Evolutionary conservation across 2,113 vertebrate genomes (phyloP), one percentile per base, ranked within the genome.

Genomic region (Tachuris rubrigastra): DNA sequence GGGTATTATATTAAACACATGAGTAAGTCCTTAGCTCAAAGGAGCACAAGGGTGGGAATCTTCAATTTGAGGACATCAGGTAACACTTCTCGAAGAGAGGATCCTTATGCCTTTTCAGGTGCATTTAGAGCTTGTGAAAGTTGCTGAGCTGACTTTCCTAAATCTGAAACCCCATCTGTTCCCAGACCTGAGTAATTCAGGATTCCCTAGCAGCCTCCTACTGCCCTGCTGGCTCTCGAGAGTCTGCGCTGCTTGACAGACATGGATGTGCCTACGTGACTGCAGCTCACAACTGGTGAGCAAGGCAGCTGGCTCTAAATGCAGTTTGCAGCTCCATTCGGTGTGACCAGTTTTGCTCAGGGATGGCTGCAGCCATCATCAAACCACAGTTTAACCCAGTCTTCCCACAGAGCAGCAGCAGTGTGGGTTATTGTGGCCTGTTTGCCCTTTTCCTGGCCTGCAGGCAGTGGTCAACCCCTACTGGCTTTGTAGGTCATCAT

Each of bases 1-100:
- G 1, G 0, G 31, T 74, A 79, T 72, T 94, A 84, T 93, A 95
- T 93, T 89, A 89, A 97, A 91, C 86, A 93, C 27, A 68, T 82
- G 88, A 85, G 33, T 76, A 79, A 90, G 33, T 90, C 65, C 68
- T 41, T 59, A 42, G 81, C 88, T 95, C 50, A 93, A 90, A 93
- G 84, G 50, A 92, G 67, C 87, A 91, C 0, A 2, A 77, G 87
- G 60, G 83, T 95, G 72, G 88, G 93, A 90, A 89, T 77, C 68
- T 93, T 52, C 22, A 83, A 33, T 65, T 47, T 76, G 73, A 83
- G 31, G 66, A 87, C 2, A 14, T 90, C 68, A 74, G 37, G 65
- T 47, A 82, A 78, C 73, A 78, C 50, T 87, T 69, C 30, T 63
- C 37, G 76, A 47, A 73, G 72, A 79, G 66, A 77, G 58, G 25